Base-by-base conservation (phyloP, 2,888 invertebrate species). In the Siphlonurus alternatus region DNA sequence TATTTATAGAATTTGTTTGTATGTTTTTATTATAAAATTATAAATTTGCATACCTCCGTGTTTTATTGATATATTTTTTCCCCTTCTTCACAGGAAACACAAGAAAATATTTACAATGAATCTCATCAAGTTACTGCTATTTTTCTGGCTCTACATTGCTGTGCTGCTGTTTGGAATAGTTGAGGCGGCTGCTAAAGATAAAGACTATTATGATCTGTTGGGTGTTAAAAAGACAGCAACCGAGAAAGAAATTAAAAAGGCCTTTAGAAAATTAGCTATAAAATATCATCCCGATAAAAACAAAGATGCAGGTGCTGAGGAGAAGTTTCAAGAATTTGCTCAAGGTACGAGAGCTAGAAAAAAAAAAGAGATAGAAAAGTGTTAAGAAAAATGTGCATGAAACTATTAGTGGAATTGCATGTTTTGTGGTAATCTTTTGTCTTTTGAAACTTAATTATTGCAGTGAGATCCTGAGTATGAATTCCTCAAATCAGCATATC, bases 221-320 rank as follows among this genome's bases (percentile, higher is more conserved):
- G 79, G 79, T 23, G 72, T 80, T 1, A 71, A 73, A 61, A 72
- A 71, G 65, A 71, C 69, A 66, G 78, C 79, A 1, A 70, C 73
- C 22, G 75, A 76, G n/a, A 71, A 74, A 66, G 77, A 79, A 61
- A 79, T 80, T 56, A 79, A 79, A 69, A 76, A 75, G 66, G 79
- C 79, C 0, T 80, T 79, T 67, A 69, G 79, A 25, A 79, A 78
- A 68, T 70, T 80, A 51, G 80, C 80, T 2, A 69, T 79, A 1
- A 76, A 78, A 68, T 79, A 78, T 67, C 80, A 80, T 69, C 80
- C 80, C 18, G 80, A 80, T 69, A 77, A 76, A 69, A 79, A 79
- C 69, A 77, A 78, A 67, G 75, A 75, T 61, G 73, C 74, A 59
- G 72, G 71, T 25, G 79, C 80, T 1, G 76, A 79, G 69, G 74